Evolutionary conservation across 2,888 invertebrate species (phyloP).

Genomic region (Eupithecia inturbata): DNA sequence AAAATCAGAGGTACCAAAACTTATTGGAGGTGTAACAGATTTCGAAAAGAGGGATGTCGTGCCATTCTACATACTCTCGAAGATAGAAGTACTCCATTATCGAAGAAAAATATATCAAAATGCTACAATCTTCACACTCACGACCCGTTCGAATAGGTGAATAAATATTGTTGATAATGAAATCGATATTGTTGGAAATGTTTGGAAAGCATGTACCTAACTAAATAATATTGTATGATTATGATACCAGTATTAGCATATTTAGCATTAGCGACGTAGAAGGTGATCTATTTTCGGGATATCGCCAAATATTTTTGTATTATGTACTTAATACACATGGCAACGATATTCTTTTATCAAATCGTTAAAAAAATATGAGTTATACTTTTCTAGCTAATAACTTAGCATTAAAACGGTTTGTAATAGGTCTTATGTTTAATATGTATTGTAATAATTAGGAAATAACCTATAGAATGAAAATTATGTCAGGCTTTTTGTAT

Average conservation of each 20-base stretch:
- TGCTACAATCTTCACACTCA: neutral
- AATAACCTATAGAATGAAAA: neutral
- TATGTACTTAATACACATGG: too few species aligned
- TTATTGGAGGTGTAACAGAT: conserved; percentile 14
- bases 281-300: neutral
- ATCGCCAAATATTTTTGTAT: neutral
- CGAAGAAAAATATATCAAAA: neutral
- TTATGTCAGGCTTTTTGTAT: neutral
- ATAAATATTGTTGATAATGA: neutral
- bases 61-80: conserved; percentile 17
- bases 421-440: neutral
- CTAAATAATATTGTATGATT: neutral
- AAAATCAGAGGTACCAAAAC: neutral
- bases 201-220: neutral
- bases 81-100: conserved; percentile 1
- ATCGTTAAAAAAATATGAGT: too few species aligned
- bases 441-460: neutral
- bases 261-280: neutral
- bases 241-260: neutral
- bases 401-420: neutral
- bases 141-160: neutral
- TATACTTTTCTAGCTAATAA: neutral
- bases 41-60: conserved; percentile 4
- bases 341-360: too few species aligned
- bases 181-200: neutral